These are phyloP conservation scores for Phyllostomus hastatus DNA, from an alignment of 2,113 vertebrate species.

Conservation along the genomic window DNA sequence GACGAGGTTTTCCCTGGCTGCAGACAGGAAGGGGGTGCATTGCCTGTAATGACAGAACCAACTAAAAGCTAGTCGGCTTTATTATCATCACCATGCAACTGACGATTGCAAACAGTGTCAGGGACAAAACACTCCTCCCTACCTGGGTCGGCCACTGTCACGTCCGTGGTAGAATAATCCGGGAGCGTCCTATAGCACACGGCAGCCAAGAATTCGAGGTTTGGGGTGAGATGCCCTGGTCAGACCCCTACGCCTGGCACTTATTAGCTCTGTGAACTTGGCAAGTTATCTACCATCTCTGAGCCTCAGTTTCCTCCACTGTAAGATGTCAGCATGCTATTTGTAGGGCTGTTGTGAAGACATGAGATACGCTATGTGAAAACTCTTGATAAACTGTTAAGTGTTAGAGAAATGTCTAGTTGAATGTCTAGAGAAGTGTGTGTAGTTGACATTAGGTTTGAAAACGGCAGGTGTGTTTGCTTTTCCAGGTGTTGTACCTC, in stretches of 20 bases:
- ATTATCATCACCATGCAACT: background rate
- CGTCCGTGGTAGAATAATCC: background rate
- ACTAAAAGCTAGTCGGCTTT: background rate
- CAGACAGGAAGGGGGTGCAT: background rate
- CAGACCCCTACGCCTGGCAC: background rate
- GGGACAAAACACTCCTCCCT: background rate
- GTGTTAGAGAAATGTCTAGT: background rate
- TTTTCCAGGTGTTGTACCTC: background rate
- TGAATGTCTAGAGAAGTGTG: background rate
- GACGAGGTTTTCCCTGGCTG: background rate
- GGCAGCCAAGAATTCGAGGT: background rate
- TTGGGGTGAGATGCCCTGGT: background rate
- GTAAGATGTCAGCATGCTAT: conserved; percentile 11
- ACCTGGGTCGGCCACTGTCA: too few species aligned
- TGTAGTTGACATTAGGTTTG: background rate
- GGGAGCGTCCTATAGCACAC: rapidly evolving
- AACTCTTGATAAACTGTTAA: background rate
- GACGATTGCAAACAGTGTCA: background rate
- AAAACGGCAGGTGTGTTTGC: background rate
- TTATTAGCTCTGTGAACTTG: background rate
- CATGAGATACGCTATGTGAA: background rate
- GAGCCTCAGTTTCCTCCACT: background rate
- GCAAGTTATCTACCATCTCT: background rate
- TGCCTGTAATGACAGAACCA: background rate
- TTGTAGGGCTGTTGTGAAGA: background rate